Evolutionary conservation across 2,113 vertebrate genomes (phyloP).

Genomic region (Muntiacus reevesi): DNA sequence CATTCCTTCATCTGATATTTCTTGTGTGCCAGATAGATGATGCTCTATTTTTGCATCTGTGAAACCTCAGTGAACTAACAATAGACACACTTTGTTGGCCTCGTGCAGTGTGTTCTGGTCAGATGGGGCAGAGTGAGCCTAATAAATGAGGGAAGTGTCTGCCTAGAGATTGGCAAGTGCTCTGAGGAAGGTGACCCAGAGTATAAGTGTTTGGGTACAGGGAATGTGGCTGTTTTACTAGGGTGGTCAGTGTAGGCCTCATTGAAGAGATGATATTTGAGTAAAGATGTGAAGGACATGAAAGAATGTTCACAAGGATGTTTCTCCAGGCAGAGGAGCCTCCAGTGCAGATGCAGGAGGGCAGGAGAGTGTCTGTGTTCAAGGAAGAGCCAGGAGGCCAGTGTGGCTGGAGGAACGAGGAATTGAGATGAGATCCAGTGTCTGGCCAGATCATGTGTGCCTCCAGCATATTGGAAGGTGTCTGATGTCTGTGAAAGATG

Average conservation of each 20-base stretch:
- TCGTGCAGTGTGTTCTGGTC: neutral
- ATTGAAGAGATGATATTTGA: neutral
- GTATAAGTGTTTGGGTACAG: neutral
- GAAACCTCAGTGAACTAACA: neutral
- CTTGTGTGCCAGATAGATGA: neutral
- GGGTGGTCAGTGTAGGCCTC: neutral
- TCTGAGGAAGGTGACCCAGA: neutral
- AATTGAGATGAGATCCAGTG: rapidly evolving
- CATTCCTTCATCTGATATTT: neutral
- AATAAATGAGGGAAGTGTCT: no score
- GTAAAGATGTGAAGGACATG: neutral
- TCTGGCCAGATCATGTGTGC: neutral
- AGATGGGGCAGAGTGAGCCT: no score
- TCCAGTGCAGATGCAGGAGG: neutral
- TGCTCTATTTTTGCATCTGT: neutral
- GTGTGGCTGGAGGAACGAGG: neutral
- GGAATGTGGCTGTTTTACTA: neutral
- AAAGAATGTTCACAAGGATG: no score
- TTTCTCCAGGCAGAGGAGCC: no score
- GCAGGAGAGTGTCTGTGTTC: neutral
- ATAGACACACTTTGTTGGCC: neutral
- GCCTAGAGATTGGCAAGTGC: neutral
- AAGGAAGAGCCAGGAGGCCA: neutral
- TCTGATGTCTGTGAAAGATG: neutral
- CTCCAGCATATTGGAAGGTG: neutral